A percentile compares a stretch with the other conserved stretches of the same genome.
Evolutionary conservation across 2,113 vertebrate species (phyloP).

Genomic region (Syngnathus floridae): DNA sequence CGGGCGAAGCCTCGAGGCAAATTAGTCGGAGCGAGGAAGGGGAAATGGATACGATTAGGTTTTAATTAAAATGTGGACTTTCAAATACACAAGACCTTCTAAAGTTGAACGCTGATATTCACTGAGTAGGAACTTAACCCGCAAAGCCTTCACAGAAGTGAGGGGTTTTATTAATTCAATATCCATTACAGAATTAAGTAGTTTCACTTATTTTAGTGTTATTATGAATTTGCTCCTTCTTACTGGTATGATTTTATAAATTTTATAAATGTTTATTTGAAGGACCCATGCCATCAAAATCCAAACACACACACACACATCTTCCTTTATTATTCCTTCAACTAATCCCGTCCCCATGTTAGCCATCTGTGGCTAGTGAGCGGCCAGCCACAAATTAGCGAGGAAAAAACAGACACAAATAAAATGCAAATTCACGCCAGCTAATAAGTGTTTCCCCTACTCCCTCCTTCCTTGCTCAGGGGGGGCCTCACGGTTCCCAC

Average conservation of each 20-base stretch:
- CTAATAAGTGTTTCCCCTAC: slow-evolving; percentile 56
- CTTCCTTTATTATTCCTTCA: slow-evolving; percentile 56
- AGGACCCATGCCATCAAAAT: not conserved
- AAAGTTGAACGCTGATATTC: no score
- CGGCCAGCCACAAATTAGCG: slow-evolving; percentile 58
- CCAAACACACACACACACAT: not conserved
- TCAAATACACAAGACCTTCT: not conserved
- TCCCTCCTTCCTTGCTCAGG: slow-evolving; percentile 31
- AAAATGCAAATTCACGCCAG: slow-evolving; percentile 63
- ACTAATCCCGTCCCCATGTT: slow-evolving; percentile 59
- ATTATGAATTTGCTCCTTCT: no score
- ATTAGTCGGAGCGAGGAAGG: slow-evolving; percentile 9
- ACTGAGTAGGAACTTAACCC: no score
- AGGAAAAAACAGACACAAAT: slow-evolving; percentile 63
- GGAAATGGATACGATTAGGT: slow-evolving; percentile 8
- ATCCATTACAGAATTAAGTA: no score
- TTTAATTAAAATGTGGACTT: slow-evolving; percentile 26
- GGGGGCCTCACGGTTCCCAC: slow-evolving; percentile 71
- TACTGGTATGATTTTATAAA: no score
- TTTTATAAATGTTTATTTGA: no score
- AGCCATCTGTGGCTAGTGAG: slow-evolving; percentile 64
- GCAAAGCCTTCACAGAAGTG: no score
- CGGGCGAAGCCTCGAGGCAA: not conserved
- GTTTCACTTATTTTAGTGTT: no score
- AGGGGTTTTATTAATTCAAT: no score